Percentiles rank a stretch among this genome's conserved stretches.
phyloP scores from a whole-genome alignment of 2,888 invertebrate species.

The Phortica okadai region DNA sequence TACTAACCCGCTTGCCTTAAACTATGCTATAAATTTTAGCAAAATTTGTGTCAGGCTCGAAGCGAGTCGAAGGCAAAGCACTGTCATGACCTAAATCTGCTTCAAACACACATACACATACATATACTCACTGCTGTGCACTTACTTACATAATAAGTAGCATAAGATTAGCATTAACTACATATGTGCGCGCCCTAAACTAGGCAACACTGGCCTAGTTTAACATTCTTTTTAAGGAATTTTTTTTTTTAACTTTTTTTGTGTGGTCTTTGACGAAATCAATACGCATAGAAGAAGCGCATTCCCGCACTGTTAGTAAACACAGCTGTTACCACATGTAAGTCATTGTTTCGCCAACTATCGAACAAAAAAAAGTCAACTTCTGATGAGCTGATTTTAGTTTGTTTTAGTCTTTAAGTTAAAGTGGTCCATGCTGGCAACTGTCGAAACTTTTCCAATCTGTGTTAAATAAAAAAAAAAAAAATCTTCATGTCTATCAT shows the following conservation, averaged over 20 bases:
- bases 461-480: slow-evolving; percentile 64
- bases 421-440: slow-evolving; percentile 48
- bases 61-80: slow-evolving; percentile 36
- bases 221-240: not conserved
- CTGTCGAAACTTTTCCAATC: slow-evolving; percentile 72
- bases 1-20: slow-evolving; percentile 52
- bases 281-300: too few species aligned
- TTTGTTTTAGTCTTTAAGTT: not conserved
- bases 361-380: not conserved
- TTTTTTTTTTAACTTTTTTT: not conserved
- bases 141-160: slow-evolving; percentile 57
- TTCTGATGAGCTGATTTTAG: not conserved
- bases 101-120: not conserved
- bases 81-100: slow-evolving; percentile 56
- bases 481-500: slow-evolving; percentile 70
- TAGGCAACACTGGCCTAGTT: not conserved
- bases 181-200: slow-evolving; percentile 47
- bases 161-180: slow-evolving; percentile 52
- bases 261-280: not conserved
- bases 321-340: not conserved
- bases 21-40: slow-evolving; percentile 64
- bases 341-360: not conserved
- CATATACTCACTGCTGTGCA: slow-evolving; percentile 22
- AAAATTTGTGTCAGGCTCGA: slow-evolving; percentile 51
- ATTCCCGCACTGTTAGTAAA: not conserved